Conservation (phyloP, 2,888 invertebrate species). For the Melanostoma scalare region DNA sequence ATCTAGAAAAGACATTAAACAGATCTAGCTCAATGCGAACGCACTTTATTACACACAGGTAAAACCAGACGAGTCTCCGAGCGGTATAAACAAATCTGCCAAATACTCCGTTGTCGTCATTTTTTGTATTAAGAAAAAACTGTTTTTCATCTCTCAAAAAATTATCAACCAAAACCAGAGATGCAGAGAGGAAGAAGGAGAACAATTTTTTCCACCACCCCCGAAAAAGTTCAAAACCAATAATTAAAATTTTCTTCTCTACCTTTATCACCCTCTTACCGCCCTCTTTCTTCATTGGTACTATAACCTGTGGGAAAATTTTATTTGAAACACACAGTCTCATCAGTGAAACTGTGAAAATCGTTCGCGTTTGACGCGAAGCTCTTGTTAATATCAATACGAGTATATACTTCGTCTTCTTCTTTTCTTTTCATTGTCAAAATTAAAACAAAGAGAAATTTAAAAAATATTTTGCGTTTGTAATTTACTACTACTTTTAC, state of each 20-base stretch:
- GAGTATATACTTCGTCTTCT: slow-evolving; percentile 32
- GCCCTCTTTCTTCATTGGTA: slow-evolving; percentile 13
- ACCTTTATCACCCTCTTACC: slow-evolving; percentile 5
- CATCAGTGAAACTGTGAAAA: slow-evolving; percentile 65
- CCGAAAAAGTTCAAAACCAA: slow-evolving; percentile 48
- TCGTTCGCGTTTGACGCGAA: slow-evolving; percentile 58
- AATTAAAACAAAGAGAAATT: slow-evolving; percentile 1
- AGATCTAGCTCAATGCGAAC: slow-evolving; percentile 64
- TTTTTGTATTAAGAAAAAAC: slow-evolving; percentile 22
- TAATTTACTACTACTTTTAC: slow-evolving; percentile 24
- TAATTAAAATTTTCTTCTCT: slow-evolving; percentile 50
- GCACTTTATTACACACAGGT: slow-evolving; percentile 65
- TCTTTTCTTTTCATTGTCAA: slow-evolving; percentile 38
- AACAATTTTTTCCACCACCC: slow-evolving; percentile 17
- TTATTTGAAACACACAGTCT: slow-evolving; percentile 67
- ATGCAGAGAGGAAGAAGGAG: slow-evolving; percentile 3
- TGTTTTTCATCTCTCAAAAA: slow-evolving; percentile 11
- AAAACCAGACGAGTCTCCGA: slow-evolving; percentile 29
- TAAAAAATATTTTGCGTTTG: slow-evolving; percentile 8
- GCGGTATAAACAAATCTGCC: slow-evolving; percentile 24
- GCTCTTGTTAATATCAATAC: slow-evolving; percentile 22
- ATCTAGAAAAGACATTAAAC: slow-evolving; percentile 40
- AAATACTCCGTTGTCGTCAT: slow-evolving; percentile 42
- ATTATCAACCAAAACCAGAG: background rate
- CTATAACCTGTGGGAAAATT: slow-evolving; percentile 69